Evolutionary conservation across 2,113 vertebrate species (phyloP).

Genomic region (Raja brachyura): DNA sequence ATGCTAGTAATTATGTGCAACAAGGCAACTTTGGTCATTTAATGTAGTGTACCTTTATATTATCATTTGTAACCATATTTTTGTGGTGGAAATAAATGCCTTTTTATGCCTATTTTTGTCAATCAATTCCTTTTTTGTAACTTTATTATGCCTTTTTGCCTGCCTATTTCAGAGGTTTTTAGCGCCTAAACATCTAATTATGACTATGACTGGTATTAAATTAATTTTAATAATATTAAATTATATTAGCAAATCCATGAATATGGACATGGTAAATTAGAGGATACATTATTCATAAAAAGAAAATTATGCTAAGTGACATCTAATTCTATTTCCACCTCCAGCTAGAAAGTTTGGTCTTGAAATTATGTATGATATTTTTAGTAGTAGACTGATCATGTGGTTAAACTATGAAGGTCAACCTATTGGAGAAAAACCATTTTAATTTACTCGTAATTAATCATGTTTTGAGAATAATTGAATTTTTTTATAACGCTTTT

Average conservation of each 20-base stretch:
- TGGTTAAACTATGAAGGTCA: neutral
- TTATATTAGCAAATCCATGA: neutral
- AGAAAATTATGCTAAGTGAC: neutral
- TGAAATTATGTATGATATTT: neutral
- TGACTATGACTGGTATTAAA: neutral
- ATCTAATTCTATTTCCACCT: neutral
- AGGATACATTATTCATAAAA: neutral
- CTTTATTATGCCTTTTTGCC: no score
- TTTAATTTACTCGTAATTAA: neutral
- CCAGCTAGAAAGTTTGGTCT: neutral
- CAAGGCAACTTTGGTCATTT: no score
- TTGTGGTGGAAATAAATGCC: no score
- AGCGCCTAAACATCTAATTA: no score
- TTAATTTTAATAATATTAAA: neutral
- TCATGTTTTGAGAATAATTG: neutral
- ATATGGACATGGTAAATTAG: neutral
- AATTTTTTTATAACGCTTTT: neutral
- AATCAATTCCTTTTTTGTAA: no score
- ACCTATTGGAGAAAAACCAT: neutral
- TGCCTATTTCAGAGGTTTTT: no score
- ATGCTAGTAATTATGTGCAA: no score
- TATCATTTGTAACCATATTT: no score
- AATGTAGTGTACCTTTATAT: no score
- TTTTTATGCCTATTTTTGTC: no score
- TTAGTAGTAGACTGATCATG: neutral